Evolutionary conservation across 2,113 vertebrate species (phyloP), one percentile per base, ranked within the genome.

Genomic region (Zosterops borbonicus): DNA sequence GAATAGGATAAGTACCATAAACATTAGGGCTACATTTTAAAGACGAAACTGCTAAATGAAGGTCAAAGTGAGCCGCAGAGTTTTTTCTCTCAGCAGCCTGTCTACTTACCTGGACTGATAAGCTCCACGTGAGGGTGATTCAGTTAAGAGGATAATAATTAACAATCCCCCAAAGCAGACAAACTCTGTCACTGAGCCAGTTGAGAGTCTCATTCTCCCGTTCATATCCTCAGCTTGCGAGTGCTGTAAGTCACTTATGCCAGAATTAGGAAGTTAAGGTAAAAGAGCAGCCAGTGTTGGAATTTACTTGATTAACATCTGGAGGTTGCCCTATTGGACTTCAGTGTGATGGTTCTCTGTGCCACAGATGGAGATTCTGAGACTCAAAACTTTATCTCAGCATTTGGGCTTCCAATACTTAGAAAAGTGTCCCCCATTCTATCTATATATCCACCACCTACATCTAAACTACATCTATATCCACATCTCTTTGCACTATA

Each of bases 141-240:
- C 59, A 59, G 55, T 93, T 94, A 95, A 95, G 87, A 95, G 59
- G 82, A 92, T 83, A 94, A 90, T 83, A 94, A 95, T 93, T 86
- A 97, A 53, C 67, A 95, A 31, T 88, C 82, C 68, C 75, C 82
- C 50, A 80, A 89, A 95, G 85, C 39, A 91, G 83, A 37, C 52
- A 50, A 87, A 82, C 27, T 58, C 62, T 55, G 63, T 65, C 79
- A 86, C 41, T 94, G 91, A 95, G 53, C 65, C 75, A 94, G 58
- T 91, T 21, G 46, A 70, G 53, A 89, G 18, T 39, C 24, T 87
- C 29, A 58, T 60, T 79, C 14, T 20, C 37, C n/a, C 13, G 79
- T 81, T 87, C 4, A 2, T n/a, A 65, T 55, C 33, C 25, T 87
- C 58, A 76, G 49, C 53, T 82, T 50, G 49, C 33, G 53, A 73